These are phyloP conservation scores for Pipistrellus nathusii DNA, from an alignment of 2,797 vertebrate species.

Conservation along the genomic window DNA sequence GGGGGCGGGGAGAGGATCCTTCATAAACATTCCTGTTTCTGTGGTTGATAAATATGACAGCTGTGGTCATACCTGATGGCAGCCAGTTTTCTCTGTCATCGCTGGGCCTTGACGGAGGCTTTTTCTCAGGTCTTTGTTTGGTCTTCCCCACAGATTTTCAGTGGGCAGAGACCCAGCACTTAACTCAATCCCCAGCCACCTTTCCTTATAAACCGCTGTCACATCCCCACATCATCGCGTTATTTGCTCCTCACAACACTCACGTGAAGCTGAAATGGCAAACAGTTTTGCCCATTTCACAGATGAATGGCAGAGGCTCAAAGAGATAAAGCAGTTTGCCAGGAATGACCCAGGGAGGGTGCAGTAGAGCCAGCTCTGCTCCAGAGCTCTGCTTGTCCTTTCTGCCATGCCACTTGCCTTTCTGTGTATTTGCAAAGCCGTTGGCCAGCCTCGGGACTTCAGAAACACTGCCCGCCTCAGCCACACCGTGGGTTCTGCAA, in stretches of 20 bases:
- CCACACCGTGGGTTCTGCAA: neutral
- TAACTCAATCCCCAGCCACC: neutral
- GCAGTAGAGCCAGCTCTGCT: neutral
- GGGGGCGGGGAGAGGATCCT: neutral
- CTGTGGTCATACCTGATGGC: constrained; percentile 13
- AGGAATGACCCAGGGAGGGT: neutral
- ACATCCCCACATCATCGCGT: neutral
- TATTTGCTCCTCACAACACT: neutral
- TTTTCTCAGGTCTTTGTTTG: neutral
- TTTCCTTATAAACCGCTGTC: constrained; percentile 21
- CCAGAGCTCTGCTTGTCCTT: neutral
- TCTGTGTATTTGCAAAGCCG: neutral
- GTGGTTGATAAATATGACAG: neutral
- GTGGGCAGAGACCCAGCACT: neutral
- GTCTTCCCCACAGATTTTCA: neutral
- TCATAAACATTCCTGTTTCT: neutral
- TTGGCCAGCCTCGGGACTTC: neutral
- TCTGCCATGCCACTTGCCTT: neutral
- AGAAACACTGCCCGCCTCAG: neutral
- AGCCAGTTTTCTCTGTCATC: constrained; percentile 40
- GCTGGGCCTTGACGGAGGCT: neutral
- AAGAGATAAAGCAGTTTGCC: constrained; percentile 7
- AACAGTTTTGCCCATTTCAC: neutral
- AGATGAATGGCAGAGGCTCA: neutral
- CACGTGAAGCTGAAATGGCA: neutral